Percentiles rank a stretch among this genome's conserved stretches.
phyloP scores from a whole-genome alignment of 2,113 vertebrate genomes.

The Brachyhypopomus gauderio region DNA sequence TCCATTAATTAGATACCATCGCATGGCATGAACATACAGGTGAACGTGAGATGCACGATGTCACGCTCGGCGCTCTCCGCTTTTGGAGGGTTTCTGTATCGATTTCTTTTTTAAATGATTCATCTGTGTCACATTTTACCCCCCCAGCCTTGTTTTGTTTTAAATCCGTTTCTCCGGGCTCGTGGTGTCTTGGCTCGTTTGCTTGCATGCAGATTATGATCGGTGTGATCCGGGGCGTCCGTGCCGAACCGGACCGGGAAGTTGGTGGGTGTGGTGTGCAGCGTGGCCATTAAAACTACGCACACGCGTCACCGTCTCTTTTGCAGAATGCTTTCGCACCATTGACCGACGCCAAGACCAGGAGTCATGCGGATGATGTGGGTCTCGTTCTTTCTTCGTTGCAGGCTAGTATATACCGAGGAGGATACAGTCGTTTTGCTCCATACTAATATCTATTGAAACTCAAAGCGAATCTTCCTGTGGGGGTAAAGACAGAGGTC shows the following conservation, averaged over 20 bases:
- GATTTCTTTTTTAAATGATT: neutral
- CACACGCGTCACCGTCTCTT: slow-evolving; percentile 76
- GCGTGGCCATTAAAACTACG: slow-evolving; percentile 72
- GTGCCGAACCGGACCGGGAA: slow-evolving; percentile 63
- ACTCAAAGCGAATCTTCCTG: slow-evolving; percentile 78
- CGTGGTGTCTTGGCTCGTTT: slow-evolving; percentile 66
- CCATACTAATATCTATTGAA: slow-evolving; percentile 81
- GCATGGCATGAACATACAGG: neutral
- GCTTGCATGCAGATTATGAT: slow-evolving; percentile 71
- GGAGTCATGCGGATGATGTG: slow-evolving; percentile 96
- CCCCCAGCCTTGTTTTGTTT: slow-evolving; percentile 30
- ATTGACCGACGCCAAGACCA: slow-evolving; percentile 98
- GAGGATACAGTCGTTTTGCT: slow-evolving; percentile 98
- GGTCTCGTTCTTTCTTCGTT: slow-evolving; percentile 99
- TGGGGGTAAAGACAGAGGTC: slow-evolving; percentile 84
- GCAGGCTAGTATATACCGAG: slow-evolving; percentile 99
- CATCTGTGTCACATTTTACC: neutral
- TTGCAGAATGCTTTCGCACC: slow-evolving; percentile 94
- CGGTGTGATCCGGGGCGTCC: slow-evolving; percentile 60
- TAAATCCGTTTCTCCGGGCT: slow-evolving; percentile 66
- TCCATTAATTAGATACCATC: neutral
- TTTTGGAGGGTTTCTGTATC: too few relatives aligned
- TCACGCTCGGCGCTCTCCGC: neutral
- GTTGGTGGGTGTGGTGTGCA: slow-evolving; percentile 21
- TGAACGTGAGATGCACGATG: neutral